Base-by-base conservation (phyloP, 2,113 vertebrate genomes). In the Myxocyprinus asiaticus region DNA sequence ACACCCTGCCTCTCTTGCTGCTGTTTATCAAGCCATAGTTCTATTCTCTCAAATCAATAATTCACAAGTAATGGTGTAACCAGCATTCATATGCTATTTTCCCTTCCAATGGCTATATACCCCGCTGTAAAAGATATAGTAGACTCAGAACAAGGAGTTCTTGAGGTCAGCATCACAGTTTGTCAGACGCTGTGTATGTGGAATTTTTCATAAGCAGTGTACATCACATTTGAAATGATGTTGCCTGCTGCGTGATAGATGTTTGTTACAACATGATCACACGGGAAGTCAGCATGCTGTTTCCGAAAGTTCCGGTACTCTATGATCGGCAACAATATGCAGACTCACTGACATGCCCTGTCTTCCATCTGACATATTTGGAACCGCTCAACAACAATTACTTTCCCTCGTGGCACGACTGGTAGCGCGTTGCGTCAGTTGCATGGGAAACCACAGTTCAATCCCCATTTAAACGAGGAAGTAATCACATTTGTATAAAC, bases 11-110 rank as follows among this genome's bases (percentile, higher is more conserved):
- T 58, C 75, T 72, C 68, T 82, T 66, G 33, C 67, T 59, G 47
- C 53, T 73, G 62, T 76, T 72, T 82, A 81, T 81, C 67, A 64
- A 81, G 61, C 67, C 17, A 11, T 47, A 56, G 65, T 70, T 76
- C 50, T 61, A 75, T 77, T 81, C 74, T 59, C 59, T 67, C 65
- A 44, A 72, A 83, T 83, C 68, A 83, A 69, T 79, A 80, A 76
- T 76, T 83, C 50, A 81, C 15, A 47, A 55, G 62, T 66, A 81
- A 78, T 67, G 72, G 47, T 43, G 22, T 9, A 59, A 74, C 53
- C 72, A 76, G 15, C 53, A 65, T 71, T 69, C 63, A 47, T 64
- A 45, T 55, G 3, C 64, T 12, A 3, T 64, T 78, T 50, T 58
- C 12, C 58, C 82, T 84, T 70, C 43, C 65, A 62, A 45, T 15